Base-by-base conservation (phyloP, 2,888 invertebrate genomes). In the Eurois occulta region DNA sequence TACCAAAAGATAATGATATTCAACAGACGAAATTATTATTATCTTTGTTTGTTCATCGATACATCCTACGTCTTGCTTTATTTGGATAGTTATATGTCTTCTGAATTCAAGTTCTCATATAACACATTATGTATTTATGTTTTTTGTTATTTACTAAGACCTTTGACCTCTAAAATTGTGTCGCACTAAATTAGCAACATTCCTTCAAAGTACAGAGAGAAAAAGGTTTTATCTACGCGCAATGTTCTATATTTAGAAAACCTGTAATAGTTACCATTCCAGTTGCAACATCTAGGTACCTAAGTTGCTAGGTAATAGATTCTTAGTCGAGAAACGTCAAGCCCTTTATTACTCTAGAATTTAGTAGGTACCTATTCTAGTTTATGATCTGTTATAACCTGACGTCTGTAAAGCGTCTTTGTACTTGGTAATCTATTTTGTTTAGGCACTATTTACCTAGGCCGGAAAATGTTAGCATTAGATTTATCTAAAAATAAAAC, bases 181-280 rank as follows among this genome's bases (percentile, higher is more conserved):
- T 64, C 41, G 35, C 72, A 72, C 13, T 75, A 41, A 24, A 41
- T 66, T 65, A 41, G 41, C 41, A 81, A 48, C 28, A 81, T 81
- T 74, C 32, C 18, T 48, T 2, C 18, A 18, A 48, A 35, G 32
- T 38, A 62, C n/a, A 28, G 24, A 2, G 28, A 35, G 18, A n/a
- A 16, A 64, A 64, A 43, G 43, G 28, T 38, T 24, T 21, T 32
- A 43, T 72, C 24, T 28, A 74, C 41, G n/a, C 41, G 46, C 32
- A 38, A 48, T 72, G 21, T 81, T 81, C 74, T 81, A 80, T 78
- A 75, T 66, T 75, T 75, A 78, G 55, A 75, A 81, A 58, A 66
- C 75, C 55, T 66, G 78, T 75, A 24, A 58, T 58, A 38, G n/a
- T 79, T 70, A 28, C 21, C 28, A 64, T 21, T 21, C 52, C 24